These are phyloP conservation scores for Portevinia maculata DNA, from an alignment of 2,888 invertebrate genomes.

Conservation along the genomic window DNA sequence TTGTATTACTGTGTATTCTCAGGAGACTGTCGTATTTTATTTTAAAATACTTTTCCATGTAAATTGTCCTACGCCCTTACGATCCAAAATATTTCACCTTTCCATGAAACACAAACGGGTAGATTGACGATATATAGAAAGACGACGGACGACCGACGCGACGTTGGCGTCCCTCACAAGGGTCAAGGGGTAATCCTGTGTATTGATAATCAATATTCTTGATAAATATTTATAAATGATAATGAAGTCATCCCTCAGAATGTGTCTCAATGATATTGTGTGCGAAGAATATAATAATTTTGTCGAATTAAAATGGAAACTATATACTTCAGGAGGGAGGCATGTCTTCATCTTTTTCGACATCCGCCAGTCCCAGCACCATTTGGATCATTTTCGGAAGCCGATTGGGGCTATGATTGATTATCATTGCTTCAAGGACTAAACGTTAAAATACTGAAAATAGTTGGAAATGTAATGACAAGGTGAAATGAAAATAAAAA, in stretches of 20 bases:
- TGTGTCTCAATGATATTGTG: constrained; percentile 69
- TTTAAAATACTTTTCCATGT: constrained; percentile 72
- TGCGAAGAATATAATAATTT: constrained; percentile 71
- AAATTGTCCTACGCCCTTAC: constrained; percentile 46
- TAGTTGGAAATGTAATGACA: constrained; percentile 70
- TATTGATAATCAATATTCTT: constrained; percentile 72
- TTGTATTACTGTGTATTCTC: constrained; percentile 51
- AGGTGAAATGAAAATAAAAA: constrained; percentile 40
- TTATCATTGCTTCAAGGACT: constrained; percentile 48
- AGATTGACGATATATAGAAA: constrained; percentile 11
- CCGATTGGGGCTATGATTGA: constrained; percentile 61
- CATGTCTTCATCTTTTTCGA: constrained; percentile 22
- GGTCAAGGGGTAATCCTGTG: constrained; percentile 51
- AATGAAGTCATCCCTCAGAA: constrained; percentile 69
- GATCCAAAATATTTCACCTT: constrained; percentile 48
- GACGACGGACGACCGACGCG: constrained; percentile 2
- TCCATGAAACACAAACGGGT: constrained; percentile 29
- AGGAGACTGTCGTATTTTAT: constrained; percentile 71
- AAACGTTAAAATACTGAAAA: constrained; percentile 58
- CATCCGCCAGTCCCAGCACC: constrained; percentile 2
- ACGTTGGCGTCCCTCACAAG: constrained; percentile 14
- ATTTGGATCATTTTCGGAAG: constrained; percentile 45
- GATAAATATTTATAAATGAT: constrained; percentile 75
- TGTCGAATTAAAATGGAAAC: constrained; percentile 65
- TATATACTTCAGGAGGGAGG: constrained; percentile 39